Evolutionary conservation across 2,888 invertebrate species (phyloP), one percentile per base, ranked within the genome.

Genomic region (Oligia latruncula): DNA sequence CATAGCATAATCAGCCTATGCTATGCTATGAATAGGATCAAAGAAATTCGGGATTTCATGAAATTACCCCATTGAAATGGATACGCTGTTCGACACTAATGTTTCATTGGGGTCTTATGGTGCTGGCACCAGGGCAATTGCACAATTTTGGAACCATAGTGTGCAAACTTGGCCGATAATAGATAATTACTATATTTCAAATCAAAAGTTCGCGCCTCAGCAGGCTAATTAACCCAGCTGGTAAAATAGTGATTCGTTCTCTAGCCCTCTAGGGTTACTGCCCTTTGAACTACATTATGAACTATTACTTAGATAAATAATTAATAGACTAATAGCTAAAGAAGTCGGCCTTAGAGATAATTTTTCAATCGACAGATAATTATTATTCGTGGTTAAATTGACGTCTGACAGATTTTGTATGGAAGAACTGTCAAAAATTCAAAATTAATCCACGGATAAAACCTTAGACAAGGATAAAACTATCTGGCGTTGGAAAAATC

Each of bases 101-200:
- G 17, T 40, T 65, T 72, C 0, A 40, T 62, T 62, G 29, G 35
- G 4, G 13, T 80, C 8, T 29, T 73, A 17, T 40, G 58, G 58
- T 66, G 65, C 79, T 29, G 65, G 72, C 40, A 49, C n/a, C 15
- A 20, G 20, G 17, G 20, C 35, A 52, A 71, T 70, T 64, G 20
- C 43, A 64, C n/a, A 46, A 35, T n/a, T 46, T 40, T 64, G n/a
- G 17, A 71, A 72, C 5, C 49, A 20, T 55, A 46, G 4, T 60
- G 17, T 40, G 11, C 35, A 15, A 17, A 43, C 15, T 29, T 58
- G 9, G 55, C 23, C 6, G 15, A 29, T 29, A 29, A 29, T 29
- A 29, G 29, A 29, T 29, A 29, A 29, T 43, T 71, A 17, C 23
- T 23, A 74, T 1, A 52, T 52, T 73, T 40, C n/a, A 64, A 64